Evolutionary conservation across 2,797 vertebrate genomes (phyloP).

Genomic region (Sternotherus odoratus): DNA sequence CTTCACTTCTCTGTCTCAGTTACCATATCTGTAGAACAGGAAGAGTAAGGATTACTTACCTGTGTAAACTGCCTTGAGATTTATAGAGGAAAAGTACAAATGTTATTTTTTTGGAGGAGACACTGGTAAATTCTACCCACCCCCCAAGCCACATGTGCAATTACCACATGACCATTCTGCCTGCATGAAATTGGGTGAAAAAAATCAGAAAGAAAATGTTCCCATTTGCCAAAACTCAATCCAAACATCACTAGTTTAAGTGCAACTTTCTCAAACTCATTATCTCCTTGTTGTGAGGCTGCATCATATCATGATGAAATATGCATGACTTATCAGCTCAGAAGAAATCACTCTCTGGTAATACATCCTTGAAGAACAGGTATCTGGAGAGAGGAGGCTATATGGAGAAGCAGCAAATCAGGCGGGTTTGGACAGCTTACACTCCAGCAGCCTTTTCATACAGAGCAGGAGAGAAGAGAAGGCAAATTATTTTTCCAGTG

Average conservation of each 20-base stretch:
- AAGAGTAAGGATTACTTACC: background rate
- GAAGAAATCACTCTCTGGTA: background rate
- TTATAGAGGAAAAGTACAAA: background rate
- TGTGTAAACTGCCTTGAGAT: background rate
- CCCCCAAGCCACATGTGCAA: background rate
- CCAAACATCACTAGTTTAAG: background rate
- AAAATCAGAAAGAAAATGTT: background rate
- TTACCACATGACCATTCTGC: background rate
- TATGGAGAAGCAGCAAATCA: background rate
- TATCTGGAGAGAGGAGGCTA: background rate
- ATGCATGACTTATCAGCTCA: background rate
- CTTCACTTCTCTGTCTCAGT: background rate
- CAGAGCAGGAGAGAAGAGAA: background rate
- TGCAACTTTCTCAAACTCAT: background rate
- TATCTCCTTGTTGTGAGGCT: background rate
- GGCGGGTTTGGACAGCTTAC: background rate
- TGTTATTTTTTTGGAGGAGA: background rate
- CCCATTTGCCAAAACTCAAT: background rate
- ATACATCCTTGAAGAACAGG: background rate
- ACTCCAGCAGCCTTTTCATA: background rate
- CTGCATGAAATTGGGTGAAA: too few species aligned
- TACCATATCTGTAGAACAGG: background rate
- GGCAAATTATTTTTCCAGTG: background rate
- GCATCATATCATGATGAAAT: background rate
- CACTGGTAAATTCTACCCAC: background rate